Evolutionary conservation across 1,140 invertebrate genomes (phyloP).

Genomic region (Lanistes nyassanus): DNA sequence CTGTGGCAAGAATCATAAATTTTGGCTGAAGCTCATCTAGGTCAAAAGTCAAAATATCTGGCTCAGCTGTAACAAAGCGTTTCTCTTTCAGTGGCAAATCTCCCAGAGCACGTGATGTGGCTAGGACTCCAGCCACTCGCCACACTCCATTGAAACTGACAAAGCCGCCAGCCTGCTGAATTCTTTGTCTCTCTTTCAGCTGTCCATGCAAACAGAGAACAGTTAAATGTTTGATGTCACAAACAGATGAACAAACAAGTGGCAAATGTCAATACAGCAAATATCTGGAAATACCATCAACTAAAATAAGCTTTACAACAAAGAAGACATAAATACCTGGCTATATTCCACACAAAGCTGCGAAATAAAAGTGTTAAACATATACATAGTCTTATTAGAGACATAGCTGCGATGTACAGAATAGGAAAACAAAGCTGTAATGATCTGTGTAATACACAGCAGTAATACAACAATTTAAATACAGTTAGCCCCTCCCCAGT

Average conservation of each 20-base stretch:
- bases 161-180: conserved; percentile 70
- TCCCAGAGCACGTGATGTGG: conserved; percentile 92
- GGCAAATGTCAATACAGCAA: no score
- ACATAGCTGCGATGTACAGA: no score
- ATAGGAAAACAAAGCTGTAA: no score
- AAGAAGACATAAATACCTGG: no score
- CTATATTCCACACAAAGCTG: no score
- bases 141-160: conserved; percentile 96
- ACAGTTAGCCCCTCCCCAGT: no score
- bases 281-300: no score
- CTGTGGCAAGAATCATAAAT: conserved; percentile 92
- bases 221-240: not conserved
- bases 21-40: conserved; percentile 76
- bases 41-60: conserved; percentile 95
- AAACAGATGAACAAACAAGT: not conserved
- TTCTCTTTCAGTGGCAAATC: conserved; percentile 95
- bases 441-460: no score
- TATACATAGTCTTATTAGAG: no score
- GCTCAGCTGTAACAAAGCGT: conserved; percentile 92
- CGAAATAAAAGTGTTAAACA: no score
- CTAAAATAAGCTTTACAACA: no score
- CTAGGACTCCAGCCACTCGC: conserved; percentile 94
- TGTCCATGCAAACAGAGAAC: conserved; percentile 29
- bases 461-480: no score
- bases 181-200: conserved; percentile 70